These are phyloP conservation scores for Cyprinella venusta DNA, from an alignment of 2,797 vertebrate genomes.

Conservation along the genomic window DNA sequence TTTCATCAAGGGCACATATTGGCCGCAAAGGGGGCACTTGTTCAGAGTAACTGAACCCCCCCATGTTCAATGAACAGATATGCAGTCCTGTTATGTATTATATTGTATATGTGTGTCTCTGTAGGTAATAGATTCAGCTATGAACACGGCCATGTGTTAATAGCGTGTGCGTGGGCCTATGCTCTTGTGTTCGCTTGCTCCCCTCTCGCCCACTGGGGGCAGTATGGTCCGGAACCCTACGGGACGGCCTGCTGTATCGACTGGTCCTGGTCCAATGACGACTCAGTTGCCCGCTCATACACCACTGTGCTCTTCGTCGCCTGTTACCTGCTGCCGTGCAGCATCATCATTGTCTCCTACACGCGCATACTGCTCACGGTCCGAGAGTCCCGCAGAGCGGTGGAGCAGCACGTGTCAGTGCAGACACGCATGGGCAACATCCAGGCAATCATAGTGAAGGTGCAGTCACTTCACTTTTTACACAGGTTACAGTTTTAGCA, in stretches of 20 bases:
- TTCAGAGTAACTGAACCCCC: no score
- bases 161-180: slow-evolving; percentile 77
- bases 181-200: slow-evolving; percentile 79
- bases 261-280: slow-evolving; percentile 76
- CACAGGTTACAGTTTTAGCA: not conserved
- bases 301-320: slow-evolving; percentile 76
- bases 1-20: no score
- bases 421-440: slow-evolving; percentile 64
- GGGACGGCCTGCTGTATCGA: slow-evolving; percentile 86
- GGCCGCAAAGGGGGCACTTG: no score
- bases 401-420: slow-evolving; percentile 62
- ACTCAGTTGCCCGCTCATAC: slow-evolving; percentile 73
- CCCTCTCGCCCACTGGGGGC: slow-evolving; percentile 80
- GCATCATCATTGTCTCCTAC: slow-evolving; percentile 79
- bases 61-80: no score
- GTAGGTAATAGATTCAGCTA: slow-evolving; percentile 80
- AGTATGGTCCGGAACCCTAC: slow-evolving; percentile 81
- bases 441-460: slow-evolving; percentile 71
- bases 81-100: no score
- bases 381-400: slow-evolving; percentile 68
- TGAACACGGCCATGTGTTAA: slow-evolving; percentile 71
- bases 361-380: slow-evolving; percentile 70
- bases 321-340: slow-evolving; percentile 82
- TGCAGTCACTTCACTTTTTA: slow-evolving; percentile 16
- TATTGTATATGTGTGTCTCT: slow-evolving; percentile 3